Percentiles rank a stretch among this genome's conserved stretches.
phyloP scores from a whole-genome alignment of 2,113 vertebrate genomes.

The Eudyptes chrysolophus region DNA sequence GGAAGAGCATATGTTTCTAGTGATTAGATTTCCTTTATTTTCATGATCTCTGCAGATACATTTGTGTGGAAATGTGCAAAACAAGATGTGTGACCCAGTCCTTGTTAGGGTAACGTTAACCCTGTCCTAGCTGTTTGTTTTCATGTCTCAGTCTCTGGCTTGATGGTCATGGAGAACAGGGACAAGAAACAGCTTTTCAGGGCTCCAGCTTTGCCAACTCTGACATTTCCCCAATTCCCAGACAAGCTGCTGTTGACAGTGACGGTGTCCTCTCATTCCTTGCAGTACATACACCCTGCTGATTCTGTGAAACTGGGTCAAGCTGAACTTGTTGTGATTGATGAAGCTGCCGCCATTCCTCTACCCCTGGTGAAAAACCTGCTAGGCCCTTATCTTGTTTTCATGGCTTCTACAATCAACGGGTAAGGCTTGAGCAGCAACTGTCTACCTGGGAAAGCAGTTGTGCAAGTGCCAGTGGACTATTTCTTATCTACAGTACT shows the following conservation, averaged over 20 bases:
- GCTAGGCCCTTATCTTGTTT: constrained; percentile 94
- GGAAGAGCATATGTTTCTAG: not conserved
- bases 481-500: not conserved
- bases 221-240: not conserved
- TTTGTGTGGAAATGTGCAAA: not conserved
- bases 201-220: not conserved
- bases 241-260: not conserved
- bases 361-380: constrained; percentile 93
- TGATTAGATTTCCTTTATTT: not conserved
- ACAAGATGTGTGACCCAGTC: not conserved
- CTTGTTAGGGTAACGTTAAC: not conserved
- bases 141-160: not conserved
- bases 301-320: constrained; percentile 95
- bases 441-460: not conserved
- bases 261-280: not conserved
- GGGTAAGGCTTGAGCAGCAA: constrained; percentile 75
- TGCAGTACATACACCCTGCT: constrained; percentile 94
- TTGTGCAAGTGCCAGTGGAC: not conserved
- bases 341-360: constrained; percentile 96
- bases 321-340: constrained; percentile 94
- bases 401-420: constrained; percentile 98
- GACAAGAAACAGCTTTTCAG: not conserved
- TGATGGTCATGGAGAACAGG: not conserved
- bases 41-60: not conserved
- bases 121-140: not conserved